Percentiles rank a stretch among this genome's conserved stretches.
Conservation (phyloP, 2,888 invertebrate genomes). For the Perdita meconis region DNA sequence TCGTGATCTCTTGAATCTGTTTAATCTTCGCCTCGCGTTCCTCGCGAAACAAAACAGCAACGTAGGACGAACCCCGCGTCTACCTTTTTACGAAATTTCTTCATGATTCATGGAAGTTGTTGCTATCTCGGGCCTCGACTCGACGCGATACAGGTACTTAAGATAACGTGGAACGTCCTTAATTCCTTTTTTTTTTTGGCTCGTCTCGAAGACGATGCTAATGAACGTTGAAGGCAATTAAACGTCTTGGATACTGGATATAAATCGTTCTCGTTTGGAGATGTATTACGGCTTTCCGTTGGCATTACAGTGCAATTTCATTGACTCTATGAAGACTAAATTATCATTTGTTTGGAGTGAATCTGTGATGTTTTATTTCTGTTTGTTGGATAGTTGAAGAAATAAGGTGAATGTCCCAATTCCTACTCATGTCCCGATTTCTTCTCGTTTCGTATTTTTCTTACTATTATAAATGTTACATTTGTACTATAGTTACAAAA, state of each 20-base stretch:
- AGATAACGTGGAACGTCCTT: background rate
- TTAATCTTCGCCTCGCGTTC: constrained; percentile 44
- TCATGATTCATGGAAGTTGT: constrained; percentile 6
- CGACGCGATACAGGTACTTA: background rate
- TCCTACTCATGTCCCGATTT: too few relatives aligned
- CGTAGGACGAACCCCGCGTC: background rate
- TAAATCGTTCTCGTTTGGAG: background rate
- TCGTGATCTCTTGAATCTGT: constrained; percentile 39
- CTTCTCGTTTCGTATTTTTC: too few relatives aligned
- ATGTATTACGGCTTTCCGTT: background rate
- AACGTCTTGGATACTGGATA: background rate
- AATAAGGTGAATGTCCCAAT: too few relatives aligned
- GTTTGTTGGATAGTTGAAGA: too few relatives aligned
- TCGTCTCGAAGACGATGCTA: background rate
- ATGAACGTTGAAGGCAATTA: constrained; percentile 1
- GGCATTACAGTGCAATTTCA: background rate
- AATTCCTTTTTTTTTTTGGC: background rate
- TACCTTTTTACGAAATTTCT: constrained; percentile 16
- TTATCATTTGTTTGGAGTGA: too few relatives aligned
- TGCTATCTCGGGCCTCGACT: background rate
- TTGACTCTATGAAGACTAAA: background rate
- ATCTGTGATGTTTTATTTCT: too few relatives aligned
- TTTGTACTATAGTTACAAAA: too few relatives aligned
- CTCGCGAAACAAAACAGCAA: constrained; percentile 2
- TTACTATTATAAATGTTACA: too few relatives aligned